Evolutionary conservation across 2,797 vertebrate genomes (phyloP), one percentile per base, ranked within the genome.

Genomic region (Ambastaia sidthimunki): DNA sequence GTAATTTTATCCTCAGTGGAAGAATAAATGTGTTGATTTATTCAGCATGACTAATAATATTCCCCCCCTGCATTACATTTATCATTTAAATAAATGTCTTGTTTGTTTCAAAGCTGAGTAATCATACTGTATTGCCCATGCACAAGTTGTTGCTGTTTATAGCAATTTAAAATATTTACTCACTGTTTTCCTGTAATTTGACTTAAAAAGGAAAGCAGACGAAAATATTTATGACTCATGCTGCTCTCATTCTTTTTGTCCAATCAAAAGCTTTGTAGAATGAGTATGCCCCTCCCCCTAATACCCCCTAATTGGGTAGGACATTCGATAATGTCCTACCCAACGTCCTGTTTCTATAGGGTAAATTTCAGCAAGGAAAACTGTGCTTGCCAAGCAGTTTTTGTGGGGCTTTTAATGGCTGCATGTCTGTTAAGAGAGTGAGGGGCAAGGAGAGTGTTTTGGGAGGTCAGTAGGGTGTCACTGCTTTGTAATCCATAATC

Each of bases 401-500:
- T 12, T 23, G 6, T 3, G 0, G 13, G 57, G 57, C 15, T 28
- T 74, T 79, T 68, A 83, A 76, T 82, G 74, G 81, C 86, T 85
- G 79, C 81, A 50, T 78, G 69, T 68, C 37, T 79, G 73, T 84
- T 78, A 72, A 70, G 63, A 73, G 72, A 80, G 76, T 73, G 63
- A 37, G 60, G 60, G 78, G 63, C 57, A 44, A 48, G 71, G 80
- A 62, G 52, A 79, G 75, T 67, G 76, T 48, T 70, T 83, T 85
- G 74, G 68, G 89, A 88, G 91, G 91, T 93, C 92, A 93, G 86
- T 71, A 76, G 91, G 89, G 90, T 92, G 90, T 88, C 89, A 90
- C 88, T 76, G 84, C 88, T 80, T 92, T 87, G 89, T 93, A 93
- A 93, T 91, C 88, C 57, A 88, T 92, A 93, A 93, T 93, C 90